Conservation (phyloP, 2,113 vertebrate genomes). For the Murina feae region DNA sequence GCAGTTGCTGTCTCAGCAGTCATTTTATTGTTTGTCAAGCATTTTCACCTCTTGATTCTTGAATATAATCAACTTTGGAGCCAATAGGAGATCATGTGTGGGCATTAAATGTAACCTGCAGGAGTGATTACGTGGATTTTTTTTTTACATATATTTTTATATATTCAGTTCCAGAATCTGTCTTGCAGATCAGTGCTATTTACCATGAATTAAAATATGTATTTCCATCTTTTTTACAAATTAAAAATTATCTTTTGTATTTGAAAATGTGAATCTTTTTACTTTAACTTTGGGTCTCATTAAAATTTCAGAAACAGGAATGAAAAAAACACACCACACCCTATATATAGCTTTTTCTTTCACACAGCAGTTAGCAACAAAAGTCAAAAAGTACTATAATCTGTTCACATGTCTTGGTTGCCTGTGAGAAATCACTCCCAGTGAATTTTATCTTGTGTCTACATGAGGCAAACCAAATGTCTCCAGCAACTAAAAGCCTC, state of each 20-base stretch:
- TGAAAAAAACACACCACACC: constrained; percentile 8
- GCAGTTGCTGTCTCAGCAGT: constrained; percentile 28
- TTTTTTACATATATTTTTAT: constrained; percentile 36
- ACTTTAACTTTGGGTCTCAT: constrained; percentile 45
- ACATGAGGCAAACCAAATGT: constrained; percentile 8
- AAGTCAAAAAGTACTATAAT: constrained; percentile 33
- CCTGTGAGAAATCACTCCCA: constrained; percentile 6
- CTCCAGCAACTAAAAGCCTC: not conserved
- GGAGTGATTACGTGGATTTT: not conserved
- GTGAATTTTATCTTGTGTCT: constrained; percentile 22
- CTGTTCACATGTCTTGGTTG: constrained; percentile 33
- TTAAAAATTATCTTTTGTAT: constrained; percentile 36
- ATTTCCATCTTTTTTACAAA: constrained; percentile 33
- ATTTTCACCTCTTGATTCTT: constrained; percentile 38
- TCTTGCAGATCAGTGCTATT: constrained; percentile 16
- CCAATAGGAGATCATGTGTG: not conserved
- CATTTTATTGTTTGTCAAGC: constrained; percentile 45
- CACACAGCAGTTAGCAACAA: constrained; percentile 19
- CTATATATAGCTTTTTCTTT: constrained; percentile 44
- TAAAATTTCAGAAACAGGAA: constrained; percentile 57
- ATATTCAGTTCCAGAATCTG: constrained; percentile 45
- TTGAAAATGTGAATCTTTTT: constrained; percentile 49
- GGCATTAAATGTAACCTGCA: not conserved
- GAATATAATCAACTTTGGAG: constrained; percentile 42
- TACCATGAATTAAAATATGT: constrained; percentile 6